phyloP scores from a whole-genome alignment of 2,888 invertebrate genomes.

The Lysandra bellargus region DNA sequence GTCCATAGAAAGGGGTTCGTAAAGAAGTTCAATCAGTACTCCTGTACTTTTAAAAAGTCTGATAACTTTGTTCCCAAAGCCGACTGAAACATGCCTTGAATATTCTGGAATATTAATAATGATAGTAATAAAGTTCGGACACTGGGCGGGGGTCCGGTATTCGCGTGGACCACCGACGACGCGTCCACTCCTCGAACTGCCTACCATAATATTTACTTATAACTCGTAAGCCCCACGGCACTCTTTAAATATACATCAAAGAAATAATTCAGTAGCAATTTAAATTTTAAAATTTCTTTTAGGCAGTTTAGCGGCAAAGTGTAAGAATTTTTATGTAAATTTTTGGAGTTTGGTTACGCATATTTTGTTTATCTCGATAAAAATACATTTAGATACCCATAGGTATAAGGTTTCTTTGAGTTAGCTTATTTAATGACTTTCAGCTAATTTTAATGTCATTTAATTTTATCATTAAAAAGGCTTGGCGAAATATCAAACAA shows the following conservation, averaged over 20 bases:
- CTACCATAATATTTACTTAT: conserved; percentile 46
- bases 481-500: background rate
- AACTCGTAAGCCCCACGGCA: conserved; percentile 30
- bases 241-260: conserved; percentile 28
- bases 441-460: background rate
- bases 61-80: background rate
- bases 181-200: conserved; percentile 46
- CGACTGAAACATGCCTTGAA: background rate
- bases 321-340: background rate
- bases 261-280: conserved; percentile 16
- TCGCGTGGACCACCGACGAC: conserved; percentile 71
- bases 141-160: conserved; percentile 56
- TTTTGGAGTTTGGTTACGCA: background rate
- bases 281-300: background rate
- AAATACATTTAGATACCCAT: background rate
- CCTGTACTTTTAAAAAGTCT: background rate
- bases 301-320: background rate
- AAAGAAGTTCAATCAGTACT: background rate
- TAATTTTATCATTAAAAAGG: background rate
- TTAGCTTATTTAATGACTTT: background rate
- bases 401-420: background rate
- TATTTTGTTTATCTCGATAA: background rate
- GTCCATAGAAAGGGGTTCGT: background rate
- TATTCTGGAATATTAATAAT: conserved; percentile 39
- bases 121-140: conserved; percentile 65